Evolutionary conservation across 1,140 invertebrate genomes (phyloP), one percentile per base, ranked within the genome.

Genomic region (Orussus abietinus): DNA sequence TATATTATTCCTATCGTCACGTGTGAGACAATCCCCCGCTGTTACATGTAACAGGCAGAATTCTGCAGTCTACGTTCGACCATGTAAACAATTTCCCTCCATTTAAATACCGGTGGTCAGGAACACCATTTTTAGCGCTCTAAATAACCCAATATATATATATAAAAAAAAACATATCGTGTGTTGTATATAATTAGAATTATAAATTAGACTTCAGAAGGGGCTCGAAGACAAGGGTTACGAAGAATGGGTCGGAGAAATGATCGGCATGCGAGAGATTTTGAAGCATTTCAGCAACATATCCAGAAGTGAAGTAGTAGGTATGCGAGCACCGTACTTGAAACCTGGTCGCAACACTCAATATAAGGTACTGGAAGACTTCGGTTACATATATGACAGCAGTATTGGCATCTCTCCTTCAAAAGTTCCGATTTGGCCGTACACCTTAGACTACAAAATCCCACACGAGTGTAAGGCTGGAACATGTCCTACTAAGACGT

Each of bases 251-350:
- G 85, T 85, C 1, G 86, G 88, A 15, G 91, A 95, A 76, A 92
- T 93, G 86, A 88, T 94, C 50, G 90, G 90, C 22, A 92, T 93
- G 88, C 78, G 90, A 51, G 87, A 92, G 64, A 92, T 92, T 57
- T 71, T 95, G 0, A 77, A 79, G 31, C 81, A 84, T 51, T 93
- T 92, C 59, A 80, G 89, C 5, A 90, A 91, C 64, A 80, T 95
- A 45, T 85, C 87, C 6, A 80, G 80, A 30, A 81, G 79, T 40
- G 88, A 92, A 57, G 81, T 95, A 20, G 83, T 90, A 5, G 92
- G 92, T 30, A 85, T 93, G 76, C 77, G 92, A 53, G 90, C 89
- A 10, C 92, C 92, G 4, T 91, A 92, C 65, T 76, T 96, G 21
- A 92, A 91, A 63, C 88, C 90, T 5, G 92, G 92, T 40, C 77